Evolutionary conservation across 2,888 invertebrate species (phyloP).

Genomic region (Blomia tropicalis): DNA sequence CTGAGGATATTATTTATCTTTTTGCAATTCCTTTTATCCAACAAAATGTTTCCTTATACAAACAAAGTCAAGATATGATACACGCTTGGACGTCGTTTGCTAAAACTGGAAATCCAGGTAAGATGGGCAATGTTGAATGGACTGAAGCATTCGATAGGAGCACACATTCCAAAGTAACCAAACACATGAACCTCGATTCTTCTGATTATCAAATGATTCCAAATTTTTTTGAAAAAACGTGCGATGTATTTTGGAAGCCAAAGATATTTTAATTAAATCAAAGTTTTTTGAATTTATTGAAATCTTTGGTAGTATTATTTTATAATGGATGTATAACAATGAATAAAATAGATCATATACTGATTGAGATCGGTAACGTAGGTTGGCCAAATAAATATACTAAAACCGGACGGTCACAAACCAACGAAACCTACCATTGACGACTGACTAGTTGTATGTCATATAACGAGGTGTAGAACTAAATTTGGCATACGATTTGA

Average conservation of each 20-base stretch:
- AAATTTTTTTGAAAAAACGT: not conserved
- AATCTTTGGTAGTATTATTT: too few species aligned
- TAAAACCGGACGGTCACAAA: too few species aligned
- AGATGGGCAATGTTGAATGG: not conserved
- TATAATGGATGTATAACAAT: too few species aligned
- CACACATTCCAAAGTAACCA: not conserved
- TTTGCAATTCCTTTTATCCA: not conserved
- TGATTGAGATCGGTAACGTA: too few species aligned
- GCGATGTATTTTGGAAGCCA: constrained; percentile 18
- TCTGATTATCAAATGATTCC: not conserved
- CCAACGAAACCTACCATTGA: too few species aligned
- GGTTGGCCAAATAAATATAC: too few species aligned
- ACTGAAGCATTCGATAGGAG: not conserved
- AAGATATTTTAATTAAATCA: too few species aligned
- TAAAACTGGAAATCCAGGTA: constrained; percentile 3
- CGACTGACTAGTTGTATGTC: constrained; percentile 77
- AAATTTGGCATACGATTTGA: constrained; percentile 87
- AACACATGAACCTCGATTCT: not conserved
- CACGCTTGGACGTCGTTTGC: constrained; percentile 20
- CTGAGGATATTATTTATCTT: constrained; percentile 3
- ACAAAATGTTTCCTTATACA: not conserved
- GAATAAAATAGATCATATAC: too few species aligned
- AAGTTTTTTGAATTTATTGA: too few species aligned
- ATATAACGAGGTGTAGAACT: constrained; percentile 84
- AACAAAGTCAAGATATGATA: constrained; percentile 6